Base-by-base conservation (phyloP, 2,797 vertebrate species). In the Sebastes minor region DNA sequence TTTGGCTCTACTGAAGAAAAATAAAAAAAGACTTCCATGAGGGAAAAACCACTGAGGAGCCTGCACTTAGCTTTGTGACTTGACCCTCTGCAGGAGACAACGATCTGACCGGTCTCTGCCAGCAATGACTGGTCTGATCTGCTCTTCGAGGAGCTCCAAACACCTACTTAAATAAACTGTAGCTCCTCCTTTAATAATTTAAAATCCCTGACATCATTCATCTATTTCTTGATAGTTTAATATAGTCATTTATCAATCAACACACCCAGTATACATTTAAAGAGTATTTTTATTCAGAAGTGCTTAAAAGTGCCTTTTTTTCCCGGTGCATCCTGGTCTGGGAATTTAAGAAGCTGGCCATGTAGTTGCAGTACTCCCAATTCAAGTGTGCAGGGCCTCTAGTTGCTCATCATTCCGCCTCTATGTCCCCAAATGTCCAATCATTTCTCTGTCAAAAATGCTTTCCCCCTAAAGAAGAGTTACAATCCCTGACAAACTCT, bases 81-180 rank as follows among this genome's bases (percentile, higher is more conserved):
- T 81, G 4, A 76, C 57, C 27, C 56, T 77, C 73, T 60, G 69
- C 72, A 80, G 76, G 68, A 85, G 74, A 72, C 9, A 4, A 22
- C 2, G 14, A 33, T 49, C 33, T 75, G 62, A 61, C 28, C 9
- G 18, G 30, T 75, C 62, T 76, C 49, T 75, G 55, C 71, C 72
- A 80, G 72, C 30, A 4, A 63, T 69, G 30, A 76, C 80, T 55
- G 66, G 68, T 82, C 59, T 52, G 71, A 78, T 84, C 71, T 42
- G 55, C 60, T 69, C 42, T 20, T 6, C 8, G 23, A 59, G 42
- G 35, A 60, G 27, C 69, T 38, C 23, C 32, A 33, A 55, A 67
- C 71, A 85, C 63, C 74, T 80, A 42, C 83, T 71, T 66, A 46
- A 30, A 42, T 33, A 55, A 57, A 80, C 62, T 18, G 10, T 6